Base-by-base conservation (phyloP, 2,888 invertebrate species). In the Nasonovia ribisnigri region DNA sequence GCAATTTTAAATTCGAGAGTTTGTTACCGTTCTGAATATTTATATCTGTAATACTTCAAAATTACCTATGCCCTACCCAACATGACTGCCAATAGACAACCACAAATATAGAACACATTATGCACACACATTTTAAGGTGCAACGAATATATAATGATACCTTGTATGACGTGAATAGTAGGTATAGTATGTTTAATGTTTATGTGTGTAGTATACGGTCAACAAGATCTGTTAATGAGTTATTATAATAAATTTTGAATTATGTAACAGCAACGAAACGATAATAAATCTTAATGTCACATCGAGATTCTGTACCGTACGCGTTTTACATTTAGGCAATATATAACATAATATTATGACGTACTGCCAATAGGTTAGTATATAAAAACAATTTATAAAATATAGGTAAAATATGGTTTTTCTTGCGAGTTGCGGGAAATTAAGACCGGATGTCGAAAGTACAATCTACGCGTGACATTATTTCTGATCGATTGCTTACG, bases 401-500 rank as follows among this genome's bases (percentile, higher is more conserved):
- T 77, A 77, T 20, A 36, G 36, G 77, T 36, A 77, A 77, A 77
- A 77, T 77, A 36, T 77, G 77, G 77, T 4, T 36, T 77, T 36
- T 77, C 77, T 77, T 20, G 36, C 5, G 77, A 8, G 36, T 77
- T 20, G 36, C 5, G 77, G 20, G 36, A 77, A 77, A 77, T 77
- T 77, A 77, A 77, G 36, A 77, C 77, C 77, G 36, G 36, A 42
- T 36, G 20, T 77, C 36, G 77, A 77, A n/a, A 77, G 77, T 77
- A 8, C 36, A 77, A 77, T 77, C 77, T 77, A 77, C 20, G 46
- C 51, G n/a, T 51, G 46, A 46, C 46, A 87, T 87, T 87, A 87
- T n/a, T 87, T 48, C 48, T 87, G n/a, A 87, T 84, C 20, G 87
- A 87, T 87, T 87, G 46, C 87, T 48, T 48, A 87, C 48, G 48